Evolutionary conservation across 2,113 vertebrate genomes (phyloP).

Genomic region (Cricetomys ansorgei): DNA sequence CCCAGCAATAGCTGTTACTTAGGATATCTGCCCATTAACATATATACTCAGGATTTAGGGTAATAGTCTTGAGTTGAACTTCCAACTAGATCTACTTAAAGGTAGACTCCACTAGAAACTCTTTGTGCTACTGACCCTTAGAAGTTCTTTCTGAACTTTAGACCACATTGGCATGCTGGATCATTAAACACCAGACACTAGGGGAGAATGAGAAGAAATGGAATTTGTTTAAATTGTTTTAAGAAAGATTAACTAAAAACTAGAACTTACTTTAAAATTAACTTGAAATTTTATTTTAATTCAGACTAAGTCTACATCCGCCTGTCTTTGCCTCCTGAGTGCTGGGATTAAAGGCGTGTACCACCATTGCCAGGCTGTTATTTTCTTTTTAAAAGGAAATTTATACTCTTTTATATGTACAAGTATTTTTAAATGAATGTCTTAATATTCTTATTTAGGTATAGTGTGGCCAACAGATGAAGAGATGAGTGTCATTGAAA

Average conservation of each 20-base stretch:
- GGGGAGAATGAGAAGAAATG: background rate
- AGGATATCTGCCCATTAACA: background rate
- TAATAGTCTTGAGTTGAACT: background rate
- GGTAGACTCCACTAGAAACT: background rate
- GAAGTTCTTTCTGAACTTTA: background rate
- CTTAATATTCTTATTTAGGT: background rate
- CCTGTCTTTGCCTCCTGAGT: too few species aligned
- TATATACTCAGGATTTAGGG: background rate
- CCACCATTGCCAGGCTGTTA: too few species aligned
- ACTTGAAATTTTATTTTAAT: conserved; percentile 56
- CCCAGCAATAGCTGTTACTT: background rate
- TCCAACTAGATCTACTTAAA: background rate
- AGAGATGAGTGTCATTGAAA: background rate
- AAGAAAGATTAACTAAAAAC: conserved; percentile 1
- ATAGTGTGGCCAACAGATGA: background rate
- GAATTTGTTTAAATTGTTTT: conserved; percentile 23
- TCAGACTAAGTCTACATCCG: background rate
- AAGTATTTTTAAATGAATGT: background rate
- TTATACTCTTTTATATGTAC: background rate
- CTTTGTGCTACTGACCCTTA: background rate
- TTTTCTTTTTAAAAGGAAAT: conserved; percentile 36
- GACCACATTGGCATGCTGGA: background rate
- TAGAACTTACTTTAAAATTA: conserved; percentile 30
- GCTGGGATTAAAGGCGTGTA: too few species aligned
- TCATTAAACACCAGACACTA: background rate